Conservation (phyloP, 2,888 invertebrate genomes). For the Diploptera punctata region DNA sequence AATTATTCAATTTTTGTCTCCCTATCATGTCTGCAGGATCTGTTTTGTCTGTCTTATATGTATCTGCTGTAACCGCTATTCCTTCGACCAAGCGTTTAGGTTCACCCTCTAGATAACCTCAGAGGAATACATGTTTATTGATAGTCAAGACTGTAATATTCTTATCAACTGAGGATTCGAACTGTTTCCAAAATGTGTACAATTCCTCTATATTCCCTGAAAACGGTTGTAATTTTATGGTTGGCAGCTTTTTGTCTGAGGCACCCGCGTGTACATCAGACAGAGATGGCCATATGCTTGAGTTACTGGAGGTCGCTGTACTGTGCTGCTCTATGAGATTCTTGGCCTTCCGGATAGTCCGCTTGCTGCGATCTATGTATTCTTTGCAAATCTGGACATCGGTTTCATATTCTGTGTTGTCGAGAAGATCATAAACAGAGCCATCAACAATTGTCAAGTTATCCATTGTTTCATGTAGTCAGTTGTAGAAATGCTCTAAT, state of each 20-base stretch:
- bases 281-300: too few relatives aligned
- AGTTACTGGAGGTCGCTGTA: too few relatives aligned
- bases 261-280: too few relatives aligned
- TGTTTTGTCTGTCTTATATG: background rate
- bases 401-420: too few relatives aligned
- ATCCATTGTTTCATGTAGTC: too few relatives aligned
- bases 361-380: too few relatives aligned
- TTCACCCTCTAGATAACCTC: background rate
- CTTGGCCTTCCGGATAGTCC: too few relatives aligned
- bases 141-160: background rate
- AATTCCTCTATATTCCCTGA: background rate
- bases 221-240: background rate
- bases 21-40: background rate
- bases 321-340: too few relatives aligned
- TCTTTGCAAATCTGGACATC: too few relatives aligned
- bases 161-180: background rate
- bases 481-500: too few relatives aligned
- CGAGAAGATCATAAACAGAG: too few relatives aligned
- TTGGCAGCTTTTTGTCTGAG: background rate
- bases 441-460: too few relatives aligned
- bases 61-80: background rate
- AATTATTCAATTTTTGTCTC: background rate
- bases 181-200: background rate
- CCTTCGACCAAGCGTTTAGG: background rate
- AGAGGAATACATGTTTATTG: background rate